Evolutionary conservation across 1,140 invertebrate species (phyloP), one percentile per base, ranked within the genome.

Genomic region (Neuroterus valhalla): DNA sequence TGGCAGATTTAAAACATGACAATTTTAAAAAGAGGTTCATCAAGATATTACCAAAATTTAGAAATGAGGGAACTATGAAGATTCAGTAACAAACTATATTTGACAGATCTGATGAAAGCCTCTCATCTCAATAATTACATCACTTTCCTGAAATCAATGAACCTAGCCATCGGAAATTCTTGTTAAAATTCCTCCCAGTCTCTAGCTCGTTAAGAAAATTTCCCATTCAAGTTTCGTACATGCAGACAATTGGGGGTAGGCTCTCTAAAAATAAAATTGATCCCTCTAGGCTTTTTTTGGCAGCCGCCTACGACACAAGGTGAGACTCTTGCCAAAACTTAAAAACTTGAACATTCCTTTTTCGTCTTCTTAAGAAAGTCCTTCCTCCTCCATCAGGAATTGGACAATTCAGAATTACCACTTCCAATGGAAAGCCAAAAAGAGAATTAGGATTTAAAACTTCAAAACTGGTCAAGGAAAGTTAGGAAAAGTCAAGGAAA

Each of bases 221-320:
- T 62, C 21, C 26, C 52, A 62, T 62, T 62, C 52, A 21, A 62
- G 52, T 62, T 62, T 62, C 52, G 52, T 62, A 62, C 12, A 21
- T 23, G 15, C 52, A 8, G 52, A 62, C 52, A 62, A 62, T 62
- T 14, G 17, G 21, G 21, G 23, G 21, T 8, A 11, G 50, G 23
- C 4, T 10, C 11, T 62, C 52, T 62, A 26, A 62, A 62, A 62
- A 62, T 62, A 62, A 62, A 62, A 62, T 31, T 21, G 26, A 12
- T 15, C 52, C 31, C 12, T 26, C 17, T 21, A 38, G 31, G 31
- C 6, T 52, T 62, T 62, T 55, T 62, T 62, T 62, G 52, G 23
- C 21, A 62, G 23, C 19, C 5, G 3, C 19, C 19, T 19, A 55
- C 19, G 52, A 31, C 14, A 23, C 52, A 62, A 62, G 52, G 8